Percentiles rank a stretch among this genome's conserved stretches.
Conservation (phyloP, 2,888 invertebrate species). For the Cotesia congregata region DNA sequence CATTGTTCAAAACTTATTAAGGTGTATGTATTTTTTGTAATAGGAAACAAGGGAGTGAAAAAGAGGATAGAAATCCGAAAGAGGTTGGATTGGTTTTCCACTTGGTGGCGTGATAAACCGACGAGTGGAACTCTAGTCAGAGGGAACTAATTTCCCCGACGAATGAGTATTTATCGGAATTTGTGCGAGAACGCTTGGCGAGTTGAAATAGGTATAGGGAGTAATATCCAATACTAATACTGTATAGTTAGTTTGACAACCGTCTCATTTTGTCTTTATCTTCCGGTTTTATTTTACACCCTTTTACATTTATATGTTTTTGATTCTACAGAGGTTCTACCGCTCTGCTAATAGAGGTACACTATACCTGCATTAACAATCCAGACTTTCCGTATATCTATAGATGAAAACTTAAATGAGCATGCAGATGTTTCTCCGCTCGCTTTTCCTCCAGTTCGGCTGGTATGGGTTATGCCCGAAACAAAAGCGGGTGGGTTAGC, state of each 20-base stretch:
- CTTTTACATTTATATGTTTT: neutral
- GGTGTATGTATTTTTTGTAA: constrained; percentile 17
- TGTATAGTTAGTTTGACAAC: neutral
- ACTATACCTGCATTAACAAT: neutral
- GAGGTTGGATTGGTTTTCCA: constrained; percentile 23
- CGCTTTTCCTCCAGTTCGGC: constrained; percentile 7
- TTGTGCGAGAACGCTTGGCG: constrained; percentile 32
- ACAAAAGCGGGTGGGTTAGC: neutral
- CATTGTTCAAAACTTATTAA: constrained; percentile 2
- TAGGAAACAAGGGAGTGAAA: constrained; percentile 6
- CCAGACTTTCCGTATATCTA: neutral
- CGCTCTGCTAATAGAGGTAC: neutral
- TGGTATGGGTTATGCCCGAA: neutral
- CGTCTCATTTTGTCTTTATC: neutral
- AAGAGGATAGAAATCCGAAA: constrained; percentile 5
- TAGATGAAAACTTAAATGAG: neutral
- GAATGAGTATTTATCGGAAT: constrained; percentile 58
- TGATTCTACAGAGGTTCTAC: neutral
- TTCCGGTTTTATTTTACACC: neutral
- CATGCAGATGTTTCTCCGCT: constrained; percentile 9
- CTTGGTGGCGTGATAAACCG: constrained; percentile 32
- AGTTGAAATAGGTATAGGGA: neutral
- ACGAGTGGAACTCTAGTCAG: constrained; percentile 29
- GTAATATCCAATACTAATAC: neutral
- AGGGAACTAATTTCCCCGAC: constrained; percentile 49